Evolutionary conservation across 2,888 invertebrate species (phyloP), one percentile per base, ranked within the genome.

Genomic region (Peribatodes rhomboidaria): DNA sequence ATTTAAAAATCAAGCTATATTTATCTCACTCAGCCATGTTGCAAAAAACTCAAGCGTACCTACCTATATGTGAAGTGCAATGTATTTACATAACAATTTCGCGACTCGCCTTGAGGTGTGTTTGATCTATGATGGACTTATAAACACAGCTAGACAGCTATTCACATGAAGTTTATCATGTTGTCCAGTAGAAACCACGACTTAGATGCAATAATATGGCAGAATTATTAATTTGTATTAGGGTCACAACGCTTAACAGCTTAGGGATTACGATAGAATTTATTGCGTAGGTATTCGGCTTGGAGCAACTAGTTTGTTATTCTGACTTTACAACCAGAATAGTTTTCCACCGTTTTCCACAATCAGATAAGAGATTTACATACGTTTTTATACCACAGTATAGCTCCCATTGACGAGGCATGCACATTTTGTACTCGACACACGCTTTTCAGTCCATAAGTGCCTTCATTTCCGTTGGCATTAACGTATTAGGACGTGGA

Each of bases 71-170:
- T 80, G 75, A 78, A 74, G 77, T 80, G 81, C 82, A 82, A 60
- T 71, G 65, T 81, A 87, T 90, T 88, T 87, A 84, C 88, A 89
- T 88, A 88, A 87, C 80, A 86, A 86, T 88, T 88, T 86, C 75
- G 82, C 85, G 79, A 80, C 73, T 83, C 67, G 77, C 86, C 88
- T 87, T 86, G 85, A 82, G 59, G 64, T 52, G 31, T 66, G 63
- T 67, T 59, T 58, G 56, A 64, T 64, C 64, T 59, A 35, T 59
- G 52, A 46, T 50, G 53, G 22, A 59, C 27, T 13, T 49, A 54
- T 41, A 54, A 47, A 64, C 42, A 63, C 54, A 61, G 52, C 61
- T 62, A 63, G 53, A 62, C 42, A 60, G 33, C 49, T 54, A 37
- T 42, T 56, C 39, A 54, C 44, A 16, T 22, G 33, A 61, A 52